A percentile compares a stretch with the other conserved stretches of the same genome.
phyloP scores from a whole-genome alignment of 64 coral and sea anemone species.

The Anthopleura sola region DNA sequence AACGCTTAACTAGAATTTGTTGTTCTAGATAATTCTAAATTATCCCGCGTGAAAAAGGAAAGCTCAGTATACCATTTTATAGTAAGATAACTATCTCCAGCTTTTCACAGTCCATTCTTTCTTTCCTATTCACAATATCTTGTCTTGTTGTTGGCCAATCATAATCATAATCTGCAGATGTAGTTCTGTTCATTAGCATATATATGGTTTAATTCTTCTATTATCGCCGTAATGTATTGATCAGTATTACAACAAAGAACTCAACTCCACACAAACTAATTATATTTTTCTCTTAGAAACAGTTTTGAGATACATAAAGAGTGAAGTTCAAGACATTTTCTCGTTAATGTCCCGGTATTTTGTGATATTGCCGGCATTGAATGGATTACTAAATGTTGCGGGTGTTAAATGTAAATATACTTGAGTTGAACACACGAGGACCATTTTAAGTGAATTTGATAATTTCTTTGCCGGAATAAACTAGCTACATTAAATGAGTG shows the following conservation, averaged over 20 bases:
- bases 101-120: conserved; percentile 9
- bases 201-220: conserved; percentile 15
- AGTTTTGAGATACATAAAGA: neutral
- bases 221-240: conserved; percentile 10
- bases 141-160: neutral
- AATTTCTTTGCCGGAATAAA: conserved; percentile 23
- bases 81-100: neutral
- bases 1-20: neutral
- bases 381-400: conserved; percentile 8
- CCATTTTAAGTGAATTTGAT: conserved; percentile 21
- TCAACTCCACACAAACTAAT: conserved; percentile 2
- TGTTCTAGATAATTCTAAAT: neutral
- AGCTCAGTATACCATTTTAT: neutral
- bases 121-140: neutral
- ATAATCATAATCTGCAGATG: conserved; percentile 7
- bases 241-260: conserved; percentile 11
- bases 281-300: conserved; percentile 1
- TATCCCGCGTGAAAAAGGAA: neutral
- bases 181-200: conserved; percentile 14
- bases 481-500: conserved; percentile 31
- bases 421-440: neutral
- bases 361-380: conserved; percentile 1
- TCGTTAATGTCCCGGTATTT: neutral
- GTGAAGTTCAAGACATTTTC: neutral
- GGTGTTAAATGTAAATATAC: conserved; percentile 9